Conservation (phyloP, 1,140 invertebrate genomes). For the Ladona fulva region DNA sequence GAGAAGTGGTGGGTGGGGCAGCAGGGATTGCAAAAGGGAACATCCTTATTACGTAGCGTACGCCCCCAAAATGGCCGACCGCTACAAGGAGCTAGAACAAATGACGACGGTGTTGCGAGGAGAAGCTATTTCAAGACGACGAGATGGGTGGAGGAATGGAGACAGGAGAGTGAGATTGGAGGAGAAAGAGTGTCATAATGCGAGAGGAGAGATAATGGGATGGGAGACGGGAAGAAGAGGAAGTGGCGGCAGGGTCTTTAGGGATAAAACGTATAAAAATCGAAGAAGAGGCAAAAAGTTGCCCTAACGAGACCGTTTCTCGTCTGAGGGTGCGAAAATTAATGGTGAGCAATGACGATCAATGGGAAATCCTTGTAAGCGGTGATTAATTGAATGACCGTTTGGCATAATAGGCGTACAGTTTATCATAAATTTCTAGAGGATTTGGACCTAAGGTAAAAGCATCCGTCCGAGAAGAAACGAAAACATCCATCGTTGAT, state of each 20-base stretch:
- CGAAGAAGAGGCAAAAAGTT: neutral
- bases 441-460: too few species aligned
- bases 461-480: too few species aligned
- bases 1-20: too few species aligned
- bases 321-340: neutral
- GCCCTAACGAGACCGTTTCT: neutral
- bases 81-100: neutral
- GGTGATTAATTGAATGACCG: too few species aligned
- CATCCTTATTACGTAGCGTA: neutral
- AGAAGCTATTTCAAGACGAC: neutral
- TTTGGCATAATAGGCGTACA: too few species aligned
- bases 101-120: neutral
- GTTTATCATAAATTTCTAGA: too few species aligned
- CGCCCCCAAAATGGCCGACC: neutral
- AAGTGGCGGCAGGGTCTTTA: neutral
- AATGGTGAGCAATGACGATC: neutral
- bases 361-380: too few species aligned
- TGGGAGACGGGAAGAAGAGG: neutral
- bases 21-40: neutral
- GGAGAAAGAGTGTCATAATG: neutral
- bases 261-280: neutral
- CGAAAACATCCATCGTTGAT: too few species aligned
- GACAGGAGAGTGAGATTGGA: neutral
- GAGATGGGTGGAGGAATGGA: neutral
- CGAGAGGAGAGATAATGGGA: neutral